Percentiles rank a stretch among this genome's conserved stretches.
These are phyloP conservation scores for Microchirus variegatus DNA, from an alignment of 2,797 vertebrate species.

Conservation along the genomic window DNA sequence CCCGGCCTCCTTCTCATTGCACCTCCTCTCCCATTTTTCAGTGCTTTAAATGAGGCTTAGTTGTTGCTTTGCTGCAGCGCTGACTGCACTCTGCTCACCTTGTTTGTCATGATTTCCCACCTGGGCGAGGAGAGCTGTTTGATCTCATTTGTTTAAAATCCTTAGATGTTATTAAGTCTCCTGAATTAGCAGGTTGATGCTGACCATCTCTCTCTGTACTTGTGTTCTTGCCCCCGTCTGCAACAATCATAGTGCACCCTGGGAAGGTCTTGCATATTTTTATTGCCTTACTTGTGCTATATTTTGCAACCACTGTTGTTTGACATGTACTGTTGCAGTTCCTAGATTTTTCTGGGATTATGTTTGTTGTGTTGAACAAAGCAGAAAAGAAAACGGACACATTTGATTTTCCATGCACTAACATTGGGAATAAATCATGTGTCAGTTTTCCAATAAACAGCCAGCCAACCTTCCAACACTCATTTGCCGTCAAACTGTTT, in stretches of 20 bases:
- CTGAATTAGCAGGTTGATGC: constrained; percentile 18
- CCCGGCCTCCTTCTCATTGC: constrained; percentile 56
- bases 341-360: background rate
- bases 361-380: background rate
- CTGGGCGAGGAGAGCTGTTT: constrained; percentile 50
- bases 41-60: constrained; percentile 62
- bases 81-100: constrained; percentile 50
- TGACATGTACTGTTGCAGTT: constrained; percentile 1
- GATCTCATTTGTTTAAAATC: constrained; percentile 68
- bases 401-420: constrained; percentile 5
- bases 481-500: no score
- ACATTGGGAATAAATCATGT: background rate
- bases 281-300: background rate
- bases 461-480: no score
- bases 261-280: background rate
- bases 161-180: constrained; percentile 43
- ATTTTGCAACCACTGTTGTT: background rate
- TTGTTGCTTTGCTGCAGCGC: constrained; percentile 37
- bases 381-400: background rate
- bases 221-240: constrained; percentile 9
- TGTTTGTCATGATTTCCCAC: constrained; percentile 66
- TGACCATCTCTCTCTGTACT: constrained; percentile 14
- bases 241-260: background rate
- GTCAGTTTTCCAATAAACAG: no score
- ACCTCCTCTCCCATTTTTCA: constrained; percentile 65